These are phyloP conservation scores for Chromoteleia sp. DNA, from an alignment of 2,888 invertebrate genomes.

Conservation along the genomic window DNA sequence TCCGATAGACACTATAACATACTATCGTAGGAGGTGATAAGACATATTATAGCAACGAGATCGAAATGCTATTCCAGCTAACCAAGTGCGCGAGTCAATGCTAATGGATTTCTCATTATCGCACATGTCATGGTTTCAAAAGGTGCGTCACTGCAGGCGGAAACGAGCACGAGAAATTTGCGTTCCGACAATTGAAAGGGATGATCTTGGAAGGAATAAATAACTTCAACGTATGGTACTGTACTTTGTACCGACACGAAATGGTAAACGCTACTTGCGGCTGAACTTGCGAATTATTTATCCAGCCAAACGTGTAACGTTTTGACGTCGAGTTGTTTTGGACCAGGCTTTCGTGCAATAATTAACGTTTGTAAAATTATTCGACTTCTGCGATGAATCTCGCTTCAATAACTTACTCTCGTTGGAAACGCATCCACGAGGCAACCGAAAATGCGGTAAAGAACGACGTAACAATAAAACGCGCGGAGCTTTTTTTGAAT, in stretches of 20 bases:
- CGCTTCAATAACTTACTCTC: too few relatives aligned
- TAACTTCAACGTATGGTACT: neutral
- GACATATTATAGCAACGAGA: conserved; percentile 27
- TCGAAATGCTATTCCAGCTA: conserved; percentile 44
- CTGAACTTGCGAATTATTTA: neutral
- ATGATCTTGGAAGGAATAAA: conserved; percentile 25
- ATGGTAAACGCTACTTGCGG: too few relatives aligned
- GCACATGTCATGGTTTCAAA: conserved; percentile 38
- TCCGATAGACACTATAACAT: conserved; percentile 30
- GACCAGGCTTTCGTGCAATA: neutral
- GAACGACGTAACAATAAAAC: too few relatives aligned
- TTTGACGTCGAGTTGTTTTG: too few relatives aligned
- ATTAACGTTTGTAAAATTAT: conserved; percentile 3
- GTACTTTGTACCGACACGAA: conserved; percentile 2
- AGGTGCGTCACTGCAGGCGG: conserved; percentile 24
- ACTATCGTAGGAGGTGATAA: conserved; percentile 10
- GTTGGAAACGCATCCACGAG: too few relatives aligned
- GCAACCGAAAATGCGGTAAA: too few relatives aligned
- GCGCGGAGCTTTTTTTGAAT: too few relatives aligned
- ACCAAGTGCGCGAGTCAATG: conserved; percentile 37
- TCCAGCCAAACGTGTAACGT: neutral
- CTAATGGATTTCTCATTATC: conserved; percentile 56
- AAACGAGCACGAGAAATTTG: conserved; percentile 37
- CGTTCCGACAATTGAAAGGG: conserved; percentile 21
- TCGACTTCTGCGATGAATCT: too few relatives aligned